These are phyloP conservation scores for Tipula confusa DNA, from an alignment of 2,888 invertebrate species.

Conservation along the genomic window DNA sequence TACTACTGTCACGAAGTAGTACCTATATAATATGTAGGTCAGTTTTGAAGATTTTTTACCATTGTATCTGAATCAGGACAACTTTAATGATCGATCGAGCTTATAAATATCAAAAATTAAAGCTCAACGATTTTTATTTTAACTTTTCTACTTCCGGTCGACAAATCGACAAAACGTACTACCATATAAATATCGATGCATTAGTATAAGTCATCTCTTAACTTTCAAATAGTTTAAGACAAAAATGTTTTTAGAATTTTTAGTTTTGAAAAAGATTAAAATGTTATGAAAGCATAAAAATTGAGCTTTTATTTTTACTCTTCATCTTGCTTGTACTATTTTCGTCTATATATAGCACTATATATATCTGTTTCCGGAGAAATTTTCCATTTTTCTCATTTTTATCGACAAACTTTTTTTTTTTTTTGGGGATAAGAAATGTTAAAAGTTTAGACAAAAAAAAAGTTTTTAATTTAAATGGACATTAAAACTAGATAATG, in stretches of 20 bases:
- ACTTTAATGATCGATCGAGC: neutral
- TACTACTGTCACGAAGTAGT: too few species aligned
- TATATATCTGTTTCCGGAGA: neutral
- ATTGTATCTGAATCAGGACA: neutral
- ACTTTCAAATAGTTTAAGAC: neutral
- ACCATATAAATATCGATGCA: neutral
- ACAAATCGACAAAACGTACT: neutral
- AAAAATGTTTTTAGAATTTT: too few species aligned
- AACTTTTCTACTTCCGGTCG: neutral
- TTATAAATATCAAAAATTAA: neutral
- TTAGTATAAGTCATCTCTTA: neutral
- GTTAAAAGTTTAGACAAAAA: neutral
- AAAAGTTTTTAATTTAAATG: neutral
- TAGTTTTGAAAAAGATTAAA: neutral
- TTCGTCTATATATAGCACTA: neutral
- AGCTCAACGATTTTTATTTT: too few species aligned
- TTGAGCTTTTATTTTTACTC: neutral
- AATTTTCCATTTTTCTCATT: neutral
- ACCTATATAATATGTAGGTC: too few species aligned
- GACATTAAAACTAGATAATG: conserved; percentile 12
- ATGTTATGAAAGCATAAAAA: neutral
- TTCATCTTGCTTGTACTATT: neutral
- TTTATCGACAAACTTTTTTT: conserved; percentile 7
- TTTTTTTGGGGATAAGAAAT: neutral
- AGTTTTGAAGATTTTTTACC: neutral